phyloP scores from a whole-genome alignment of 1,140 invertebrate genomes.

The Epicauta chinensis region DNA sequence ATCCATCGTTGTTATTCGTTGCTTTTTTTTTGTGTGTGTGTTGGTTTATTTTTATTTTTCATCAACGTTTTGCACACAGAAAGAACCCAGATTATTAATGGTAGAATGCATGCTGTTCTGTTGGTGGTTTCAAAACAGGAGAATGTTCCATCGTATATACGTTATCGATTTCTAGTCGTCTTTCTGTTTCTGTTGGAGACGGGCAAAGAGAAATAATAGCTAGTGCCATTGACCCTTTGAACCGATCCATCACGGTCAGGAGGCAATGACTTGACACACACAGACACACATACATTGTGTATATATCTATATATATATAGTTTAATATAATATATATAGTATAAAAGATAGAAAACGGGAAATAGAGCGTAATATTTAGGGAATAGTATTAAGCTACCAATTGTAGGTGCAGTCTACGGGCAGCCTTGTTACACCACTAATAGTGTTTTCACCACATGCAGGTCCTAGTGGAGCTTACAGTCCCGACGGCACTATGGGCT shows the following conservation, averaged over 20 bases:
- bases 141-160: constrained; percentile 27
- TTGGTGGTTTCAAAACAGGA: constrained; percentile 10
- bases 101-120: not conserved
- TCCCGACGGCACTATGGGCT: constrained; percentile 89
- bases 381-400: not conserved
- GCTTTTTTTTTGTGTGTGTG: constrained; percentile 2
- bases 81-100: not conserved
- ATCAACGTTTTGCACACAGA: not conserved
- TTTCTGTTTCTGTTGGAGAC: constrained; percentile 34
- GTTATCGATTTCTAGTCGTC: constrained; percentile 30
- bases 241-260: constrained; percentile 56
- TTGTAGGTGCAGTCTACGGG: constrained; percentile 25
- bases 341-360: too few relatives aligned
- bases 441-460: constrained; percentile 84
- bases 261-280: too few relatives aligned
- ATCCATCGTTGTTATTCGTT: not conserved
- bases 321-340: too few relatives aligned
- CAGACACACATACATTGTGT: too few relatives aligned
- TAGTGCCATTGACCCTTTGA: constrained; percentile 67
- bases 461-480: constrained; percentile 91
- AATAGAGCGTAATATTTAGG: too few relatives aligned
- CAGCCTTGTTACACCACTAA: constrained; percentile 43
- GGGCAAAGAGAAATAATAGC: constrained; percentile 66
- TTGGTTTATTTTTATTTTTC: constrained; percentile 20
- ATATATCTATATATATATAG: too few relatives aligned